phyloP scores from a whole-genome alignment of 2,888 invertebrate species.

The Prosopocoilus inquinatus region DNA sequence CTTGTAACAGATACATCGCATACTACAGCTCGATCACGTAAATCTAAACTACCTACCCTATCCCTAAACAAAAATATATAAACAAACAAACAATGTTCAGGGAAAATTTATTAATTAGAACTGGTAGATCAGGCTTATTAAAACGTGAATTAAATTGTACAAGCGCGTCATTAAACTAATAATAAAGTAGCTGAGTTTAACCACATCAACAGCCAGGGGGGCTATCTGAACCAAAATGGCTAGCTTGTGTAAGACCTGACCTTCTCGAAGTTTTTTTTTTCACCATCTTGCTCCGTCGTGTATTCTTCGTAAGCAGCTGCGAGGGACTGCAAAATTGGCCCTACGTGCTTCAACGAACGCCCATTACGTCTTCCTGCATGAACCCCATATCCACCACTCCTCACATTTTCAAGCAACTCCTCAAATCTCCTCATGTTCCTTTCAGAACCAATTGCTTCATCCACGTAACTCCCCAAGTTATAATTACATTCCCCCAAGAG shows the following conservation, averaged over 20 bases:
- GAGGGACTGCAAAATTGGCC: constrained; percentile 42
- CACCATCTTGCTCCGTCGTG: constrained; percentile 34
- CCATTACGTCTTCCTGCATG: constrained; percentile 10
- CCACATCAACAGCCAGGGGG: constrained; percentile 37
- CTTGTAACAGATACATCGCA: constrained; percentile 17
- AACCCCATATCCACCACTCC: constrained; percentile 21
- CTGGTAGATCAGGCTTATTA: constrained; percentile 20
- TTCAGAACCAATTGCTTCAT: constrained; percentile 21
- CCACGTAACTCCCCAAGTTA: constrained; percentile 38
- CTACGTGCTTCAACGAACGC: constrained; percentile 41
- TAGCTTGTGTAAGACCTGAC: constrained; percentile 40
- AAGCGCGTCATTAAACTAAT: constrained; percentile 30
- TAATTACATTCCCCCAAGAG: constrained; percentile 42
- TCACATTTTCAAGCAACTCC: constrained; percentile 21
- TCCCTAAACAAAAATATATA: no score
- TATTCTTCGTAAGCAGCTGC: constrained; percentile 44
- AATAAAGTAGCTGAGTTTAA: constrained; percentile 37
- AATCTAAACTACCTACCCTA: no score
- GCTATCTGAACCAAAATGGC: constrained; percentile 39
- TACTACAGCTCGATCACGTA: constrained; percentile 10
- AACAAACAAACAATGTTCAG: no score
- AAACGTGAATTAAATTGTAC: constrained; percentile 22
- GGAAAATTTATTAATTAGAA: constrained; percentile 11
- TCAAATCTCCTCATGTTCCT: constrained; percentile 7
- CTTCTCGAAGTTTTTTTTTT: constrained; percentile 41